Evolutionary conservation across 2,888 invertebrate genomes (phyloP).

Genomic region (Platycheirus albimanus): DNA sequence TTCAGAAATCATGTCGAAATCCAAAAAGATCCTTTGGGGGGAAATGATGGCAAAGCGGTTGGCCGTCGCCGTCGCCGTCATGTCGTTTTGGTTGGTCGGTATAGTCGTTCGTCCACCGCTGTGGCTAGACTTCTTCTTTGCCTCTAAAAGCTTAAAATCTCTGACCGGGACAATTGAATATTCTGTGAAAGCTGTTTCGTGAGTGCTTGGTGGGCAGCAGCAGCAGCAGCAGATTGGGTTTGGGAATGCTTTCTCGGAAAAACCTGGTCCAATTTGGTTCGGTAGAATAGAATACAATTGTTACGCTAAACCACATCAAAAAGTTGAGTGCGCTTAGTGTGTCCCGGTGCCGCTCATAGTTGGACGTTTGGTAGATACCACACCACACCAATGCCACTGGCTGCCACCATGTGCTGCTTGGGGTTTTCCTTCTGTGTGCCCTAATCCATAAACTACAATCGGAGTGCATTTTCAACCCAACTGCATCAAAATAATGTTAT

Average conservation of each 20-base stretch:
- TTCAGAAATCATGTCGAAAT: slow-evolving; percentile 18
- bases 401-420: slow-evolving; percentile 41
- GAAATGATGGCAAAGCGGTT: not conserved
- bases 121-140: not conserved
- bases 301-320: slow-evolving; percentile 55
- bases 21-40: not conserved
- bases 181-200: slow-evolving; percentile 52
- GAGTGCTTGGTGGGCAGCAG: slow-evolving; percentile 8
- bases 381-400: slow-evolving; percentile 20
- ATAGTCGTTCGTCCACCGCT: too few species aligned
- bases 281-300: slow-evolving; percentile 33
- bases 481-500: slow-evolving; percentile 66
- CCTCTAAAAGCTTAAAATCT: not conserved
- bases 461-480: slow-evolving; percentile 63
- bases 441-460: slow-evolving; percentile 62
- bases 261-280: slow-evolving; percentile 31
- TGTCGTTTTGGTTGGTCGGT: too few species aligned
- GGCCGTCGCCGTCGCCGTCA: not conserved
- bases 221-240: not conserved
- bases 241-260: not conserved
- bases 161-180: slow-evolving; percentile 22
- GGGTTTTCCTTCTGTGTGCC: slow-evolving; percentile 23
- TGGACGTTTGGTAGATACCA: too few species aligned
- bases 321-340: slow-evolving; percentile 30
- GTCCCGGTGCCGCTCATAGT: not conserved